Evolutionary conservation across 2,113 vertebrate species (phyloP).

Genomic region (Esox niger): DNA sequence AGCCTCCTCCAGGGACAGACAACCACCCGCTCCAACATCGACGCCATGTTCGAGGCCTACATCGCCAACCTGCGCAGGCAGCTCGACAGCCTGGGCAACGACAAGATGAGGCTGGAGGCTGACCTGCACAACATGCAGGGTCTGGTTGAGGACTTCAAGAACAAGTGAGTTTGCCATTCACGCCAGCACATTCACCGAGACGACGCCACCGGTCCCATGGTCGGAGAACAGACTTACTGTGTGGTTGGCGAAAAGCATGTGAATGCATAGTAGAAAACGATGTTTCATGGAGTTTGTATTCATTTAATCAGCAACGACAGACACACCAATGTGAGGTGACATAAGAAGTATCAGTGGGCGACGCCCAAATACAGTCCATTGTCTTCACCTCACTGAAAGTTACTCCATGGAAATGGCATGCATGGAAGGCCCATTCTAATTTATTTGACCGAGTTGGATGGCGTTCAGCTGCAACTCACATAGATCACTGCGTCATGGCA

Average conservation of each 20-base stretch:
- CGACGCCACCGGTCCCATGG: too few species aligned
- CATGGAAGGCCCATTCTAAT: slow-evolving; percentile 25
- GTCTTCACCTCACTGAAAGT: slow-evolving; percentile 46
- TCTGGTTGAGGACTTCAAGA: slow-evolving; percentile 93
- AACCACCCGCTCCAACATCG: slow-evolving; percentile 75
- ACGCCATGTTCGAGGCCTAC: slow-evolving; percentile 86
- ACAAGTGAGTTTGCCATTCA: slow-evolving; percentile 80
- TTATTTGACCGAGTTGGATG: slow-evolving; percentile 7
- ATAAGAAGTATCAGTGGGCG: neutral
- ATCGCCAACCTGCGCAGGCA: slow-evolving; percentile 83
- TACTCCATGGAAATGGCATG: slow-evolving; percentile 50
- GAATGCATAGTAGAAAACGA: neutral
- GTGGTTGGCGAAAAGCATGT: too few species aligned
- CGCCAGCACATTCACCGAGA: too few species aligned
- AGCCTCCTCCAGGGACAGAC: slow-evolving; percentile 88
- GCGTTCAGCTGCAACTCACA: slow-evolving; percentile 7
- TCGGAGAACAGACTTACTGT: too few species aligned
- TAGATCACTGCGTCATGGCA: neutral
- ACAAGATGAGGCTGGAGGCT: slow-evolving; percentile 87
- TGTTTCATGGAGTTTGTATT: neutral
- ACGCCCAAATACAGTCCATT: slow-evolving; percentile 58
- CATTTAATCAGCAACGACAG: neutral
- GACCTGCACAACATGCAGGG: slow-evolving; percentile 91
- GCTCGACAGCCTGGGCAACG: slow-evolving; percentile 79
- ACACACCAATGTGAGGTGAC: neutral